Conservation (phyloP, 2,888 invertebrate genomes). For the Tipula unca region DNA sequence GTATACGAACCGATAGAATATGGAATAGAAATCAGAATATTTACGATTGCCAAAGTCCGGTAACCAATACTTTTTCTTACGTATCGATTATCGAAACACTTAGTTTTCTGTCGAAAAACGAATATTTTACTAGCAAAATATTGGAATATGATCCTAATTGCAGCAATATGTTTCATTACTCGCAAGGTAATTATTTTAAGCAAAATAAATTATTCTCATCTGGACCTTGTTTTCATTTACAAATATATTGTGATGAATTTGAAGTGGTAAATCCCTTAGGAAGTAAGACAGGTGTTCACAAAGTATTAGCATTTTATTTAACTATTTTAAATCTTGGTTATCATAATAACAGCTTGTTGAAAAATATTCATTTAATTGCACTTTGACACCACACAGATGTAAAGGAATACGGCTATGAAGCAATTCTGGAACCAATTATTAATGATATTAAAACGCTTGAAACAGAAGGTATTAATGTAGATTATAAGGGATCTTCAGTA, state of each 20-base stretch:
- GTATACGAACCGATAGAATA: too few relatives aligned
- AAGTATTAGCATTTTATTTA: too few relatives aligned
- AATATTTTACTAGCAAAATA: neutral
- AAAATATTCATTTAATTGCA: too few relatives aligned
- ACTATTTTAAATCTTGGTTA: neutral
- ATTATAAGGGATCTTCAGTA: neutral
- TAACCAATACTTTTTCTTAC: neutral
- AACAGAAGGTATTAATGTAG: constrained; percentile 22
- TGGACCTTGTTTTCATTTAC: constrained; percentile 21
- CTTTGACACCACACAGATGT: neutral
- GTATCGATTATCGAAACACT: neutral
- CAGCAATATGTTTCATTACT: neutral
- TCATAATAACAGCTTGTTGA: too few relatives aligned
- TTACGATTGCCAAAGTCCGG: neutral
- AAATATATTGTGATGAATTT: too few relatives aligned
- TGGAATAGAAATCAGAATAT: neutral
- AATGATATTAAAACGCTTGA: constrained; percentile 25
- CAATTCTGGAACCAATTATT: constrained; percentile 23
- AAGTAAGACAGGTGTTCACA: too few relatives aligned
- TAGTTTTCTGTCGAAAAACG: neutral
- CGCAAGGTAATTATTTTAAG: too few relatives aligned
- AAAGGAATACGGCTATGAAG: constrained; percentile 8
- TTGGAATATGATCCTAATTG: neutral
- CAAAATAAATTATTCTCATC: constrained; percentile 15
- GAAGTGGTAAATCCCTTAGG: too few relatives aligned